Conservation (phyloP, 2,888 invertebrate species). For the Drosophila falleni region DNA sequence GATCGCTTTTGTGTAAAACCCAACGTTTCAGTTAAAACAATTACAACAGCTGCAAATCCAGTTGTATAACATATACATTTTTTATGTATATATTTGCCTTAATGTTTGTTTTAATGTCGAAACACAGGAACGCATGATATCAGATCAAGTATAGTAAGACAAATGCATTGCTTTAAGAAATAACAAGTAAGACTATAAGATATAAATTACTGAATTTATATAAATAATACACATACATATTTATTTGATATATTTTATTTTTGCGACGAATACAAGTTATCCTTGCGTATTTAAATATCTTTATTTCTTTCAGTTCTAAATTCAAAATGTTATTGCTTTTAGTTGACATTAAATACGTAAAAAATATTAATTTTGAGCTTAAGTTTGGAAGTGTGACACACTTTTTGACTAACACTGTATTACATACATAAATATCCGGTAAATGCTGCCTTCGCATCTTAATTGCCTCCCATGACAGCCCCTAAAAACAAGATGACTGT, state of each 20-base stretch:
- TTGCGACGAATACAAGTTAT: too few relatives aligned
- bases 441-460: conserved; percentile 14
- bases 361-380: background rate
- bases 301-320: background rate
- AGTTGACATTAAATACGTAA: background rate
- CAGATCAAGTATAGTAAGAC: background rate
- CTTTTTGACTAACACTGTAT: conserved; percentile 17
- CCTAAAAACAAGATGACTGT: conserved; percentile 13
- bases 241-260: too few relatives aligned
- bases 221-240: background rate
- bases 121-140: background rate
- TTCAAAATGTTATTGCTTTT: background rate
- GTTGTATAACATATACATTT: background rate
- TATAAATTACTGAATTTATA: background rate
- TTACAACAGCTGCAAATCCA: conserved; percentile 11
- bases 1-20: background rate
- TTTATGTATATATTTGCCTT: background rate
- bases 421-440: conserved; percentile 12
- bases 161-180: background rate
- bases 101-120: background rate
- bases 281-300: too few relatives aligned
- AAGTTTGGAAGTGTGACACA: background rate
- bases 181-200: background rate
- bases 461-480: conserved; percentile 7
- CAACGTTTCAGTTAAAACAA: conserved; percentile 4